These are phyloP conservation scores for Steatornis caripensis DNA, from an alignment of 2,113 vertebrate species.

Conservation along the genomic window DNA sequence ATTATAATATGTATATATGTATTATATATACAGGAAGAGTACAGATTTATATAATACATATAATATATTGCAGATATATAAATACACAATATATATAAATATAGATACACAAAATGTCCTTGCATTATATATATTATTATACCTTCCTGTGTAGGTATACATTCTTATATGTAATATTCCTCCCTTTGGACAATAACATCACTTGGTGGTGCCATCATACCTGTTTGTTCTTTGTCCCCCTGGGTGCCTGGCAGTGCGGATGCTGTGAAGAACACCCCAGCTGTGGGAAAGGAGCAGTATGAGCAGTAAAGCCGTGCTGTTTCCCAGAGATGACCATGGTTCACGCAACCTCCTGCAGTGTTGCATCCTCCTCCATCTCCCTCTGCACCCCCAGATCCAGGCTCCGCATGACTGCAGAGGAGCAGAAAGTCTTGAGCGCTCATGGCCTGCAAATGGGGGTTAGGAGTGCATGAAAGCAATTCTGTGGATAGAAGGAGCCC, in stretches of 20 bases:
- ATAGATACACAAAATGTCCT: no score
- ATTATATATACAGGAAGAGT: neutral
- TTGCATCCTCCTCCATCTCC: neutral
- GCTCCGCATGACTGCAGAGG: accelerated
- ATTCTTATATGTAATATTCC: neutral
- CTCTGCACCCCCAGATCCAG: neutral
- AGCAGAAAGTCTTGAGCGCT: neutral
- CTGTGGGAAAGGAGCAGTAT: neutral
- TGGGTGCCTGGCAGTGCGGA: neutral
- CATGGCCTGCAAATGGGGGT: neutral
- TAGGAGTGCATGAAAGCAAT: neutral
- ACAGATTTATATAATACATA: no score
- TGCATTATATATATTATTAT: neutral
- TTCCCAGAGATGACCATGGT: neutral
- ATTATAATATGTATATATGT: neutral
- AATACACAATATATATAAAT: no score
- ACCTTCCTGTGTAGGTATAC: neutral
- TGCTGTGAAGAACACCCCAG: neutral
- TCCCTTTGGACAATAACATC: neutral
- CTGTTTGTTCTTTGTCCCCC: neutral
- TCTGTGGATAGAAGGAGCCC: neutral
- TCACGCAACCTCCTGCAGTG: neutral
- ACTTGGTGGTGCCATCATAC: neutral
- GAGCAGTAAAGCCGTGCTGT: neutral
- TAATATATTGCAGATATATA: no score